phyloP scores from a whole-genome alignment of 1,140 invertebrate genomes.

The Venturia canescens region DNA sequence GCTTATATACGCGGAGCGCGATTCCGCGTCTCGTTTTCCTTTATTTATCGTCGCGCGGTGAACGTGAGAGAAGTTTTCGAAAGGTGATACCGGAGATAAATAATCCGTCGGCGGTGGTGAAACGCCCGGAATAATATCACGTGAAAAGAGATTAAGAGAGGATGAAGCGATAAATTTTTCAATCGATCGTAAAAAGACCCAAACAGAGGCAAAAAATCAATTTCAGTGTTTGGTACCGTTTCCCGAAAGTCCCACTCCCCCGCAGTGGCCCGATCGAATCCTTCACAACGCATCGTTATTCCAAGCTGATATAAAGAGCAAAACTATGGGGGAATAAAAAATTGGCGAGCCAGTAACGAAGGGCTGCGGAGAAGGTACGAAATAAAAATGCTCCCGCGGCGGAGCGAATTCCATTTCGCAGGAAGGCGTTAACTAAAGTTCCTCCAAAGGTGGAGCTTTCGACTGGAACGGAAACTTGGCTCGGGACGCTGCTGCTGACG shows the following conservation, averaged over 20 bases:
- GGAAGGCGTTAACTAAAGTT: conserved; percentile 21
- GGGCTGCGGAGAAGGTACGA: not conserved
- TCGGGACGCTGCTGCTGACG: not conserved
- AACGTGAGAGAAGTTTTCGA: conserved; percentile 33
- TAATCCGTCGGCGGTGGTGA: conserved; percentile 34
- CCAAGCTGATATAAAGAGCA: no score
- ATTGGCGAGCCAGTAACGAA: not conserved
- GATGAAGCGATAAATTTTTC: conserved; percentile 14
- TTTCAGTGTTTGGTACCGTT: no score
- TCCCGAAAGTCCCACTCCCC: no score
- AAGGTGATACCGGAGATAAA: conserved; percentile 38
- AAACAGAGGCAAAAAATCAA: no score
- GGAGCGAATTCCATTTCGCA: conserved; percentile 10
- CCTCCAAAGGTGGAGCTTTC: conserved; percentile 15
- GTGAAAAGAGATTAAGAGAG: conserved; percentile 15
- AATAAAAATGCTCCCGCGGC: not conserved
- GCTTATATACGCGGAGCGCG: not conserved
- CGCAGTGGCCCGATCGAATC: no score
- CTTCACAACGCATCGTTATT: no score
- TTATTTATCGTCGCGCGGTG: conserved; percentile 38
- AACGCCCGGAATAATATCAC: conserved; percentile 15
- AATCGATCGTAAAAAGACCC: no score
- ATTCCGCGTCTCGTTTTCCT: conserved; percentile 21
- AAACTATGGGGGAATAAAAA: no score
- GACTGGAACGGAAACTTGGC: conserved; percentile 18